Evolutionary conservation across 1,140 invertebrate species (phyloP).

Genomic region (Centruroides vittatus): DNA sequence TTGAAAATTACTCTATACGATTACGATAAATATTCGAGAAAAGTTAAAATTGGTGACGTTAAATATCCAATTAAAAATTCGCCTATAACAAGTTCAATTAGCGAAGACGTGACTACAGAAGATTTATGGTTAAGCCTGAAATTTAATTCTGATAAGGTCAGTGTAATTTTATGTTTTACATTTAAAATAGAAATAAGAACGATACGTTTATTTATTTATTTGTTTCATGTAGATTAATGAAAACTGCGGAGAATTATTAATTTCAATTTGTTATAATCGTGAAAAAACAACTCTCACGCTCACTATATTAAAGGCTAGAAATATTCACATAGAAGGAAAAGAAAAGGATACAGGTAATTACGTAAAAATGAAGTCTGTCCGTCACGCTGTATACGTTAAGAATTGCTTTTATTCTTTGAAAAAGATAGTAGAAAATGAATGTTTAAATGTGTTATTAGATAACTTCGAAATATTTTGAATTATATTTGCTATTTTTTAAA

Average conservation of each 20-base stretch:
- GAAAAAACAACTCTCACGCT: slow-evolving; percentile 8
- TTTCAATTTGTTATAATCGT: slow-evolving; percentile 16
- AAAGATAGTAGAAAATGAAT: too few relatives aligned
- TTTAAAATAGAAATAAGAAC: background rate
- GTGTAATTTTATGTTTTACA: background rate
- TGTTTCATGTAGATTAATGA: slow-evolving; percentile 2
- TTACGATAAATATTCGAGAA: slow-evolving; percentile 24
- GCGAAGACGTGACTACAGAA: slow-evolving; percentile 9
- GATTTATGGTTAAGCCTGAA: slow-evolving; percentile 17
- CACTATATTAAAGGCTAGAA: slow-evolving; percentile 13
- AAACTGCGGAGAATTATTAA: slow-evolving; percentile 10
- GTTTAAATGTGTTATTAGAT: too few relatives aligned
- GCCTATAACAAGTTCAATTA: slow-evolving; percentile 6
- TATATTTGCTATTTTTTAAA: too few relatives aligned
- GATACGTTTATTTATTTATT: background rate
- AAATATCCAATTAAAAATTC: slow-evolving; percentile 16
- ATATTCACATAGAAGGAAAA: slow-evolving; percentile 7
- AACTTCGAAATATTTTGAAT: too few relatives aligned
- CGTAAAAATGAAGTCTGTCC: too few relatives aligned
- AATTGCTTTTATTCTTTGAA: too few relatives aligned
- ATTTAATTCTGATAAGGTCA: slow-evolving; percentile 9
- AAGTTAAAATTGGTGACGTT: slow-evolving; percentile 25
- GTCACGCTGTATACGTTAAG: too few relatives aligned
- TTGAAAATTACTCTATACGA: slow-evolving; percentile 23
- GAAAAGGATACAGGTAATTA: slow-evolving; percentile 15